Conservation (phyloP, 2,888 invertebrate species). For the Bhutanitis thaidina region DNA sequence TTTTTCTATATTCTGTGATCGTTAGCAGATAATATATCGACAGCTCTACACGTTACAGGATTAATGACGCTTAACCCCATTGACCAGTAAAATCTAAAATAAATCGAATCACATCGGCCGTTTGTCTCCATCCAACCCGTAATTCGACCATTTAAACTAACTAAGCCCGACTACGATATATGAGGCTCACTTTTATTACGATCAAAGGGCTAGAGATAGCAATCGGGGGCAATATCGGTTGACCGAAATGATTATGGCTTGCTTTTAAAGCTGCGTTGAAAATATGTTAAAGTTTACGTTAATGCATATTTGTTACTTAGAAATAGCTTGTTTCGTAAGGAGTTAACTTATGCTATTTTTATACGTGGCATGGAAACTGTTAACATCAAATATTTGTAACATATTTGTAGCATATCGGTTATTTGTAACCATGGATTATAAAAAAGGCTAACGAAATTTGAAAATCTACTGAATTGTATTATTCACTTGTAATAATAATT, state of each 20-base stretch:
- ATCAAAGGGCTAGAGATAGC: constrained; percentile 18
- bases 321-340: too few relatives aligned
- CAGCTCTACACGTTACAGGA: constrained; percentile 11
- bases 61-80: constrained; percentile 20
- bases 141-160: constrained; percentile 22
- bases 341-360: too few relatives aligned
- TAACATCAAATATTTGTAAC: too few relatives aligned
- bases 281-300: constrained; percentile 1
- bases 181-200: constrained; percentile 19
- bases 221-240: constrained; percentile 18
- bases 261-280: constrained; percentile 14
- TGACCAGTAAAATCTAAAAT: constrained; percentile 20
- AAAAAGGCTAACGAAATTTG: too few relatives aligned
- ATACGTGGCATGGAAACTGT: too few relatives aligned
- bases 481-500: too few relatives aligned
- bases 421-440: too few relatives aligned
- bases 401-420: too few relatives aligned
- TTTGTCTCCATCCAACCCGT: constrained; percentile 20
- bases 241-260: constrained; percentile 15
- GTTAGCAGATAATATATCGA: constrained; percentile 13
- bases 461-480: too few relatives aligned
- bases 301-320: background rate
- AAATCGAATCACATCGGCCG: constrained; percentile 21
- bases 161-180: constrained; percentile 20
- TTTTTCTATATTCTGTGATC: background rate